Evolutionary conservation across 2,888 invertebrate species (phyloP), one percentile per base, ranked within the genome.

Genomic region (Opisthograptis luteolata): DNA sequence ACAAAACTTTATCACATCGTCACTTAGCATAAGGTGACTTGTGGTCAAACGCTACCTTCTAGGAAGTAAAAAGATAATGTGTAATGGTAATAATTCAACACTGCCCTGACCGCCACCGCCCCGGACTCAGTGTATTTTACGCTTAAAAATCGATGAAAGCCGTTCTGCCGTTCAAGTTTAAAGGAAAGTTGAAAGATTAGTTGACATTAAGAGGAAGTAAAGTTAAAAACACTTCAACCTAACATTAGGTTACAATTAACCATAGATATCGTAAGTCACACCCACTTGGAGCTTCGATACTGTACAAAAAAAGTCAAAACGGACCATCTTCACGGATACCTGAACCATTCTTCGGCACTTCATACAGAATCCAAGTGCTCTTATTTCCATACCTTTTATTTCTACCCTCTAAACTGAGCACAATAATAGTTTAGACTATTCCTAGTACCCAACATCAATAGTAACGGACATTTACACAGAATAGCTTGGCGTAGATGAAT

Each of bases 201-300:
- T 76, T 64, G 64, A 78, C 71, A 77, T 58, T 50, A 58, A 62
- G 60, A 70, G 66, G 40, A 31, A 19, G 65, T 62, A 66, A 71
- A 75, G 71, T 15, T 15, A 24, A 68, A 69, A 76, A 70, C 70
- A 76, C 67, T 67, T 66, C 52, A 70, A 71, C 73, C 75, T 84
- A 69, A 81, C 78, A 44, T 79, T 64, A 79, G 70, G 70, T 35
- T 73, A 75, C 70, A 75, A 72, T 70, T 86, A 87, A 90, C 90
- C 90, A 90, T 90, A 90, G 90, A 90, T 84, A 90, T 90, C 90
- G 90, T 90, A 89, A 82, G 75, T 70, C 68, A 80, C 79, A 81
- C 74, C 76, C 80, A 85, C 78, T 71, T 74, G 64, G 73, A 76
- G 79, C 83, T 85, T 84, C 64, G 56, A 72, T 66, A 74, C 70